A percentile compares a stretch with the other conserved stretches of the same genome.
Conservation (phyloP, 2,113 vertebrate species). For the Furnarius figulus region DNA sequence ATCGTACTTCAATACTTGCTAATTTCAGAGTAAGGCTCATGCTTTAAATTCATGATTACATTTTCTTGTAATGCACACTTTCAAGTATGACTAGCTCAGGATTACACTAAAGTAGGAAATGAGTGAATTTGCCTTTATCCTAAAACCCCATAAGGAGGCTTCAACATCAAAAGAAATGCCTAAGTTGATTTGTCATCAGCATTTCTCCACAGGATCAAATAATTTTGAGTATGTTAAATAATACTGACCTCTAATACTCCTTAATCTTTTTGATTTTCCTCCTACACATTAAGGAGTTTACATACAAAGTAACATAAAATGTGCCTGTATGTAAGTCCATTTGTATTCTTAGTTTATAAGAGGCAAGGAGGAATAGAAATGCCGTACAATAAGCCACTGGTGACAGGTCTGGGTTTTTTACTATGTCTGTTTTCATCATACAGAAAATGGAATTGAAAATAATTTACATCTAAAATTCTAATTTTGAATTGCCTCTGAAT, state of each 20-base stretch:
- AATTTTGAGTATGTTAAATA: constrained; percentile 65
- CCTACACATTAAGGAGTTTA: constrained; percentile 45
- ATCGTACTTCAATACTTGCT: background rate
- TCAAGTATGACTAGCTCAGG: constrained; percentile 38
- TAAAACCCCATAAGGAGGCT: constrained; percentile 63
- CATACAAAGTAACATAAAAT: constrained; percentile 40
- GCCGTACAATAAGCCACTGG: background rate
- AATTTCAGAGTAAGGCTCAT: background rate
- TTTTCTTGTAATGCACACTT: constrained; percentile 39
- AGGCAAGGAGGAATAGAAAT: background rate
- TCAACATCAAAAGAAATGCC: constrained; percentile 69
- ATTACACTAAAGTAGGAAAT: constrained; percentile 59
- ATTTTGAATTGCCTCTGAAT: background rate
- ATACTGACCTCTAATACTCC: constrained; percentile 63
- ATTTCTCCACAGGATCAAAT: constrained; percentile 52
- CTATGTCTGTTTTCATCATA: background rate
- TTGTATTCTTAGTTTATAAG: constrained; percentile 19
- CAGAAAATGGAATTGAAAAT: background rate
- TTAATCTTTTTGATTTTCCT: constrained; percentile 66
- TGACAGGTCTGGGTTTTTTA: background rate
- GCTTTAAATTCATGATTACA: constrained; percentile 40
- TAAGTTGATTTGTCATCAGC: constrained; percentile 66
- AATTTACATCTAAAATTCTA: background rate
- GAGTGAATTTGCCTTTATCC: constrained; percentile 53
- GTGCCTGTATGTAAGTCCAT: constrained; percentile 6